A percentile compares a stretch with the other conserved stretches of the same genome.
Conservation (phyloP, 2,113 vertebrate genomes). For the Planiliza haematocheilus region DNA sequence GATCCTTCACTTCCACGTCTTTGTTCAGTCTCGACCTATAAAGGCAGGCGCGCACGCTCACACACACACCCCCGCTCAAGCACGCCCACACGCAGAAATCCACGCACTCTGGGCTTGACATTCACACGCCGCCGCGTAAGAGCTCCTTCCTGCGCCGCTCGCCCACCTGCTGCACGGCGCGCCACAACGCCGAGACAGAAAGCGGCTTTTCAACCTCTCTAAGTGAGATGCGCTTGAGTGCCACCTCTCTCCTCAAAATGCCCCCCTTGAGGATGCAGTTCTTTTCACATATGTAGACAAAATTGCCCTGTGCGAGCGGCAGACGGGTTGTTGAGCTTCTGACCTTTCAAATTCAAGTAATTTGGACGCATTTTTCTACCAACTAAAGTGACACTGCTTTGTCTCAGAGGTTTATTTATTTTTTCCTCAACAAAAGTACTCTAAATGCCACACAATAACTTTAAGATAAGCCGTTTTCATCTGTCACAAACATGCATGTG, state of each 20-base stretch:
- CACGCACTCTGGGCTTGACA: conserved; percentile 47
- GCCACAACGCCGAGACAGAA: conserved; percentile 7
- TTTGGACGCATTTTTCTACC: background rate
- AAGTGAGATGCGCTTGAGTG: conserved; percentile 51
- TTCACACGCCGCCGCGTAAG: conserved; percentile 50
- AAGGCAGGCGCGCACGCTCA: background rate
- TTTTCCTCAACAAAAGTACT: background rate
- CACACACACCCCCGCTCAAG: conserved; percentile 5
- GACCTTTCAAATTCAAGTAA: conserved; percentile 22
- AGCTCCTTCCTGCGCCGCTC: conserved; percentile 58
- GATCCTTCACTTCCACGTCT: background rate
- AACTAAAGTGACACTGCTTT: too few relatives aligned
- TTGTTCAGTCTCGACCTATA: conserved; percentile 15
- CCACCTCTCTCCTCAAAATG: conserved; percentile 21
- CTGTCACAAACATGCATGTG: too few relatives aligned
- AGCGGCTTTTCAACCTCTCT: conserved; percentile 59
- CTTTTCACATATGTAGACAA: background rate
- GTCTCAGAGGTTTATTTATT: too few relatives aligned
- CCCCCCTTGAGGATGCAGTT: conserved; percentile 1
- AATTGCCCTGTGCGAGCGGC: background rate
- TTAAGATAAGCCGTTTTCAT: too few relatives aligned
- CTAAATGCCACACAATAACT: background rate
- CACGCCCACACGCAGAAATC: conserved; percentile 29
- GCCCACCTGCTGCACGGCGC: conserved; percentile 58
- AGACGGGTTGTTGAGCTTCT: conserved; percentile 2